Evolutionary conservation across 2,797 vertebrate species (phyloP).

Genomic region (Cuculus canorus): DNA sequence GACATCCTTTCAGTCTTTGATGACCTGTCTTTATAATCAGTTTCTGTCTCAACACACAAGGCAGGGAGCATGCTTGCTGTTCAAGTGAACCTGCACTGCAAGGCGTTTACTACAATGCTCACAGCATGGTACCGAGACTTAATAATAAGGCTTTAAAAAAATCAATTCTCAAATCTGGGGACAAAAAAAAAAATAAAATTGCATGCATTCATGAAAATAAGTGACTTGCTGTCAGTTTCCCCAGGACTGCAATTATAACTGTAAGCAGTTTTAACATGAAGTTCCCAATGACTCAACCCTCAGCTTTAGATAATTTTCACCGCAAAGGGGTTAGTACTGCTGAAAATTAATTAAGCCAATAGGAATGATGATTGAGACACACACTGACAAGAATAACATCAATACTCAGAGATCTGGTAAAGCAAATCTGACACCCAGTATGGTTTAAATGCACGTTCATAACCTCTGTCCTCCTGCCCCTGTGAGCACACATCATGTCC

Average conservation of each 20-base stretch:
- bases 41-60: not conserved
- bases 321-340: not conserved
- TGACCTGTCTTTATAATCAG: not conserved
- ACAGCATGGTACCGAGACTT: not conserved
- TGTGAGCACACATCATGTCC: not conserved
- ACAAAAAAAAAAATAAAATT: too few species aligned
- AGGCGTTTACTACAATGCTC: not conserved
- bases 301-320: not conserved
- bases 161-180: not conserved
- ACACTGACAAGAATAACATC: not conserved
- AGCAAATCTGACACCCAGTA: not conserved
- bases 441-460: not conserved
- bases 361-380: not conserved
- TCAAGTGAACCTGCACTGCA: not conserved
- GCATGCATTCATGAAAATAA: not conserved
- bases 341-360: conserved; percentile 20
- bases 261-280: not conserved
- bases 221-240: not conserved
- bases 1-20: not conserved
- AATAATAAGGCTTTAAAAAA: not conserved
- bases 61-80: not conserved
- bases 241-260: not conserved
- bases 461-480: not conserved
- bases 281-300: not conserved
- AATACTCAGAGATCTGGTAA: not conserved